These are phyloP conservation scores for Tiphia femorata DNA, from an alignment of 2,888 invertebrate species.

Conservation along the genomic window DNA sequence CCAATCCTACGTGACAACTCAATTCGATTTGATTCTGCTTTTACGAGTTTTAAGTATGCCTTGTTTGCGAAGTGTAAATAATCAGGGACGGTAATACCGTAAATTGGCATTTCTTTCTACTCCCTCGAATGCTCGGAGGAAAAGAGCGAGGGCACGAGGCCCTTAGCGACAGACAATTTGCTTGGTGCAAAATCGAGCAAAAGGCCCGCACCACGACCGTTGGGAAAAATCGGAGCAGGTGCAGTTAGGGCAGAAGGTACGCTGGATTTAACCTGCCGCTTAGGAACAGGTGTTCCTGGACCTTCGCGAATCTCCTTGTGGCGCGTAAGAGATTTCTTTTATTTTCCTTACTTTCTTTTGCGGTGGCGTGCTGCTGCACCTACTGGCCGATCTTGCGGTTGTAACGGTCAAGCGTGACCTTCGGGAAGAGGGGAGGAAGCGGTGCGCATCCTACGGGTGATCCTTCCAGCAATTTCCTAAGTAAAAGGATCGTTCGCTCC, in stretches of 20 bases:
- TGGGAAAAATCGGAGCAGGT: constrained; percentile 54
- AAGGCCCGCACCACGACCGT: constrained; percentile 11
- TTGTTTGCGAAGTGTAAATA: too few species aligned
- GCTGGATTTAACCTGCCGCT: constrained; percentile 14
- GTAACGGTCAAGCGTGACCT: constrained; percentile 41
- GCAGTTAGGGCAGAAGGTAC: constrained; percentile 34
- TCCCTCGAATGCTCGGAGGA: too few species aligned
- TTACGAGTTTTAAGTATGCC: too few species aligned
- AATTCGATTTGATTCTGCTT: too few species aligned
- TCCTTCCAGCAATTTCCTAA: too few species aligned
- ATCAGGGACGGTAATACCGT: too few species aligned
- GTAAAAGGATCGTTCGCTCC: too few species aligned
- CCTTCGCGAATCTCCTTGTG: constrained; percentile 31
- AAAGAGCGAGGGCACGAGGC: background rate
- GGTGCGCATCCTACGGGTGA: background rate
- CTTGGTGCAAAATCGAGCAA: background rate
- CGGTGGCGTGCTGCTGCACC: constrained; percentile 15
- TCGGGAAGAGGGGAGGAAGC: constrained; percentile 8
- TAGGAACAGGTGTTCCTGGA: constrained; percentile 51
- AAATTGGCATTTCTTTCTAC: too few species aligned
- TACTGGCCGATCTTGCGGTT: constrained; percentile 15
- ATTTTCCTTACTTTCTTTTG: constrained; percentile 10
- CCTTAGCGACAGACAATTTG: background rate
- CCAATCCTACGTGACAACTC: too few species aligned
- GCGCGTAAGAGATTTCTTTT: constrained; percentile 33